Conservation (phyloP, 2,797 vertebrate species). For the Schizopygopsis pylzovi region DNA sequence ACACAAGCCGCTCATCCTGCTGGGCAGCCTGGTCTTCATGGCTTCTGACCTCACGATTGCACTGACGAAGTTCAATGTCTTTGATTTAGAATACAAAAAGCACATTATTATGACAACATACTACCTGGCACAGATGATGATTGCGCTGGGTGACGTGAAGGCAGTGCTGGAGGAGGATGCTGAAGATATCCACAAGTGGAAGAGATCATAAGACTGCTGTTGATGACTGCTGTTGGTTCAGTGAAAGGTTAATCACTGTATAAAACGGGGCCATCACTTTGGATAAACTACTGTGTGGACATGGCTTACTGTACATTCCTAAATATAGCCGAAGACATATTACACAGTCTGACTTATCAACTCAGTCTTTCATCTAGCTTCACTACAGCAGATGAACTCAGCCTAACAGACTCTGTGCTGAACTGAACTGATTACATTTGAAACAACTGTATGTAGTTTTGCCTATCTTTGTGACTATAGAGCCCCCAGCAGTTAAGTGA, state of each 20-base stretch:
- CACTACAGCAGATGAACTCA: neutral
- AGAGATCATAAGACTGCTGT: slow-evolving; percentile 68
- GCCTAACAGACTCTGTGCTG: neutral
- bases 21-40: slow-evolving; percentile 79
- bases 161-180: slow-evolving; percentile 58
- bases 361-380: neutral
- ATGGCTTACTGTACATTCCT: neutral
- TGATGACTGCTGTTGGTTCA: neutral
- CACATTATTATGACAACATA: slow-evolving; percentile 83
- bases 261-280: neutral
- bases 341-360: neutral
- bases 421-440: neutral
- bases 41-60: slow-evolving; percentile 81
- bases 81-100: slow-evolving; percentile 60
- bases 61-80: slow-evolving; percentile 75
- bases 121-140: slow-evolving; percentile 84
- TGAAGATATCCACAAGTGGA: slow-evolving; percentile 75
- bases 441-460: neutral
- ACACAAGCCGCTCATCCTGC: slow-evolving; percentile 48
- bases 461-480: neutral
- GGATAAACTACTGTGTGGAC: neutral
- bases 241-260: neutral
- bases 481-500: neutral
- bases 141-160: slow-evolving; percentile 78
- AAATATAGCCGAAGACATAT: neutral